Base-by-base conservation (phyloP, 2,797 vertebrate genomes). In the Sandelia bainsii region DNA sequence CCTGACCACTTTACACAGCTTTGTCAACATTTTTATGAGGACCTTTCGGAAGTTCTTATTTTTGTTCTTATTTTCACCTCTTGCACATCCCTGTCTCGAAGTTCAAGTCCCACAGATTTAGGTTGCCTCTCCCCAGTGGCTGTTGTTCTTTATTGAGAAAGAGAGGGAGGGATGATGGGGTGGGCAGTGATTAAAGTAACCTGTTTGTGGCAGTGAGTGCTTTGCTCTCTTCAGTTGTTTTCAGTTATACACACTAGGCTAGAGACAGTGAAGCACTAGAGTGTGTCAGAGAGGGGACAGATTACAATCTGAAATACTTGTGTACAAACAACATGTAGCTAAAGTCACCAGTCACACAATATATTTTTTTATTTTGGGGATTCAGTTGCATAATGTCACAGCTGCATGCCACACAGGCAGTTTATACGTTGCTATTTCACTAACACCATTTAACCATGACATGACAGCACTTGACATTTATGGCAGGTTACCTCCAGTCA, bases 401-500 rank as follows among this genome's bases (percentile, higher is more conserved):
- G 69, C 54, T 27, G 16, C 63, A 44, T 67, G 58, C 64, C 46
- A 29, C 13, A 46, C 29, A 37, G 23, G 27, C 56, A 39, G 48
- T 23, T 49, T 22, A n/a, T 25, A 39, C 39, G 54, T 53, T 45
- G 50, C 74, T 46, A 22, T 70, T 78, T 82, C 77, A 76, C 81
- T 56, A 61, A 74, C 84, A 81, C 87, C 77, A 58, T 82, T 87
- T 56, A 66, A 67, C 72, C 42, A 27, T 66, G 80, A 88, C 82
- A 76, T 68, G 72, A 81, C 59, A 29, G 77, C 77, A 75, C 91
- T 93, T 92, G 91, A 91, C 91, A 91, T 92, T 89, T 91, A 58
- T 85, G 75, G 66, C 51, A 80, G 89, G 81, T 88, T 86, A 85
- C 83, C 81, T 84, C 71, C 77, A 85, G 83, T 75, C 63, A 69